Base-by-base conservation (phyloP, 1,140 invertebrate species). In the Araneus ventricosus region DNA sequence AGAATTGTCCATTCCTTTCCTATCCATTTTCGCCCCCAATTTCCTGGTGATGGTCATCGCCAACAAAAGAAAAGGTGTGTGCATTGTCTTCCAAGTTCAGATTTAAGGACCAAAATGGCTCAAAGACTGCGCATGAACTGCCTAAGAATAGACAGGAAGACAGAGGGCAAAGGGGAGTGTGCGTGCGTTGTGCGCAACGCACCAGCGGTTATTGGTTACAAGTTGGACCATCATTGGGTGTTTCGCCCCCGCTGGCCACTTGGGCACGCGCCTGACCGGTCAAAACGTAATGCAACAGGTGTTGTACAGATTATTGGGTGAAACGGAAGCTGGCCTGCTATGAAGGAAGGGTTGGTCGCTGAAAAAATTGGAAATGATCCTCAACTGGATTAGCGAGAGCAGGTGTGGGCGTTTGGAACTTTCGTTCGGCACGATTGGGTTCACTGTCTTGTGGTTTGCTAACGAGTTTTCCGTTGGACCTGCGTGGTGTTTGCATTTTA, bases 171-270 rank as follows among this genome's bases (percentile, higher is more conserved):
- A 52, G 70, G 20, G 70, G 27, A 34, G 30, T 34, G 17, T 20
- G 22, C 37, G 41, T 84, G 30, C 22, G 57, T 75, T 34, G 63
- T 10, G 87, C 87, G 61, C 61, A 70, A 88, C 63, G 87, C 87
- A 88, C 57, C 61, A 75, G 61, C 87, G 63, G 87, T 88, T 88
- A 88, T 88, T 88, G 87, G 87, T 88, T 88, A 88, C 87, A 88
- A 88, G 61, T 70, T 59, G 87, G 27, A 57, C 41, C 39, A 45
- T 84, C 39, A 45, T 75, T 27, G 61, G 34, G 52, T 30, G 45
- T n/a, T 59, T 27, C 67, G 37, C 61, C 61, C 63, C n/a, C 87
- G 30, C 87, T n/a, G n/a, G 87, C 24, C 87, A 88, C 87, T 63
- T n/a, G n/a, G 87, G n/a, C 87, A 88, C 87, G 87, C 87, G 87